These are phyloP conservation scores for Glossophaga mutica DNA, from an alignment of 2,797 vertebrate species.

Conservation along the genomic window DNA sequence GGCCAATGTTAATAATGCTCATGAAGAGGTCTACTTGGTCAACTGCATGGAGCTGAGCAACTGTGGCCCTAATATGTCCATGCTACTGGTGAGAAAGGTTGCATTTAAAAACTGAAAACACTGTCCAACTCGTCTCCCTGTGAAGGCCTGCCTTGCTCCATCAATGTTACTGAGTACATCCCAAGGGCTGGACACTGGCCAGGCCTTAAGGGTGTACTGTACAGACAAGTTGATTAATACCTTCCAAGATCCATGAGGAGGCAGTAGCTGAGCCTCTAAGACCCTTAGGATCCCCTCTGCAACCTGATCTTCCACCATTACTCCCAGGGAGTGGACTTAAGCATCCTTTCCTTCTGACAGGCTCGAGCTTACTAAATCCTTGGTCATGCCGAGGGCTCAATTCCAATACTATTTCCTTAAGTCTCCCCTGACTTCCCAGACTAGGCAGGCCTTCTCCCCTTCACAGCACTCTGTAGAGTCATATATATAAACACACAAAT, in stretches of 20 bases:
- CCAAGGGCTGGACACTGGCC: neutral
- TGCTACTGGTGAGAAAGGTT: neutral
- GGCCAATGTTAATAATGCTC: neutral
- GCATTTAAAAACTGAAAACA: neutral
- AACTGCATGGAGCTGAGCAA: neutral
- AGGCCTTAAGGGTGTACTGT: neutral
- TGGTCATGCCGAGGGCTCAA: neutral
- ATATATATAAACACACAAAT: neutral
- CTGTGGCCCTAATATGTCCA: neutral
- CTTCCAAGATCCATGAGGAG: neutral
- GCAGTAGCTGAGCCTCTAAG: neutral
- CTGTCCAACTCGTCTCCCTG: neutral
- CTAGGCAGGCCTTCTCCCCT: neutral
- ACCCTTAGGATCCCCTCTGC: neutral
- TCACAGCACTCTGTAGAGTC: neutral
- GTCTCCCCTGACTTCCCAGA: neutral
- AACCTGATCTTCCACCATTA: neutral
- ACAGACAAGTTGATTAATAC: neutral
- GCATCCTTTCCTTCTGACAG: neutral
- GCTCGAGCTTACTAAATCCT: neutral
- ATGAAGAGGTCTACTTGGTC: neutral
- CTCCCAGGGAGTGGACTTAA: neutral
- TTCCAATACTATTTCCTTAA: neutral
- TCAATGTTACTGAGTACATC: neutral
- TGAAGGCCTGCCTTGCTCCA: neutral